phyloP scores from a whole-genome alignment of 2,888 invertebrate genomes.

The Asteroscopus sphinx region DNA sequence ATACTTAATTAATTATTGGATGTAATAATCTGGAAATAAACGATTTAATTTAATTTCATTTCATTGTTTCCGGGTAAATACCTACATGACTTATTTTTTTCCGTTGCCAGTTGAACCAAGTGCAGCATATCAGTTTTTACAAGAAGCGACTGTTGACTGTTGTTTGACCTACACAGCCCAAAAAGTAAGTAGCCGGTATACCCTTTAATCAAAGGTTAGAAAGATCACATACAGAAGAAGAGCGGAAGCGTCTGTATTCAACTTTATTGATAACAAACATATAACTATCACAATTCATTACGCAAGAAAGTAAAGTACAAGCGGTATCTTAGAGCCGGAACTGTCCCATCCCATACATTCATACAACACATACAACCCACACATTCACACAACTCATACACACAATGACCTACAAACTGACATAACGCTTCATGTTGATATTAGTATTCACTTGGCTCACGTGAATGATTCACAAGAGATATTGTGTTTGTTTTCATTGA shows the following conservation, averaged over 20 bases:
- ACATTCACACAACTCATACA: slow-evolving; percentile 3
- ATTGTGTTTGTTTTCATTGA: slow-evolving; percentile 24
- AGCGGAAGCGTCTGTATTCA: background rate
- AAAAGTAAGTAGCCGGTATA: background rate
- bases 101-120: too few relatives aligned
- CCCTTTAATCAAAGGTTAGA: background rate
- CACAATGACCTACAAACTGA: slow-evolving; percentile 54
- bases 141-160: too few relatives aligned
- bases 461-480: slow-evolving; percentile 54
- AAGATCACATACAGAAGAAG: background rate
- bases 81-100: too few relatives aligned
- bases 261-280: slow-evolving; percentile 1
- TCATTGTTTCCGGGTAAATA: too few relatives aligned
- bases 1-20: too few relatives aligned
- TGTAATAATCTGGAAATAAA: too few relatives aligned
- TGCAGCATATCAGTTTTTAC: too few relatives aligned
- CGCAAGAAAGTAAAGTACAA: slow-evolving; percentile 10
- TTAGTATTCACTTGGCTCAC: slow-evolving; percentile 51
- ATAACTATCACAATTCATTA: slow-evolving; percentile 12
- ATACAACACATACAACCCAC: background rate
- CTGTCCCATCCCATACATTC: slow-evolving; percentile 4
- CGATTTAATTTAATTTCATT: too few relatives aligned
- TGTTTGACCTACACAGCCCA: too few relatives aligned
- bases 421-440: slow-evolving; percentile 41
- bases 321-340: slow-evolving; percentile 29